Conservation (phyloP, 1,140 invertebrate species). For the Calephelis virginiensis region DNA sequence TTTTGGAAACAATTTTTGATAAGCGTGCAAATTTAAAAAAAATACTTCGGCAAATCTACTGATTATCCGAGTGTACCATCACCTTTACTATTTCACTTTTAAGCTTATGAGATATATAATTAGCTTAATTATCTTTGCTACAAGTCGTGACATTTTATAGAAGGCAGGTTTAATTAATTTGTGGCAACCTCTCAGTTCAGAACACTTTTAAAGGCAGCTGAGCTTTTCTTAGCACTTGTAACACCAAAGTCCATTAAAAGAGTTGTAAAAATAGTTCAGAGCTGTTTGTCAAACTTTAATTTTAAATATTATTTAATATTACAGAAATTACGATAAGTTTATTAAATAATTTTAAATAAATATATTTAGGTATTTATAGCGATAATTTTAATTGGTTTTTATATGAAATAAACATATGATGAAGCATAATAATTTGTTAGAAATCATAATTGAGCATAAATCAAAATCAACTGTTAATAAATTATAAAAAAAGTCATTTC, state of each 20-base stretch:
- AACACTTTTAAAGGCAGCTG: conserved; percentile 3
- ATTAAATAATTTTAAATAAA: too few species aligned
- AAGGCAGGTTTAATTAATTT: conserved; percentile 15
- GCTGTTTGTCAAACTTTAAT: background rate
- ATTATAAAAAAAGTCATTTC: too few species aligned
- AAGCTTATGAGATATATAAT: conserved; percentile 13
- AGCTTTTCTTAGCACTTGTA: conserved; percentile 4
- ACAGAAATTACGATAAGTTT: too few species aligned
- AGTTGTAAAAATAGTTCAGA: background rate
- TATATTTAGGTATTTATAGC: too few species aligned
- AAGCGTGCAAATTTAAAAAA: too few species aligned
- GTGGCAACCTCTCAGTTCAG: conserved; percentile 1
- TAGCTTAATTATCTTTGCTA: conserved; percentile 3
- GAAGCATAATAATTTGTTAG: too few species aligned
- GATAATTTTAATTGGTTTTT: too few species aligned
- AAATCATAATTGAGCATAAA: too few species aligned
- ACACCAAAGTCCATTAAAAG: background rate
- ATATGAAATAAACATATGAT: too few species aligned
- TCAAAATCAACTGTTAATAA: too few species aligned
- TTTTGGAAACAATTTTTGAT: too few species aligned
- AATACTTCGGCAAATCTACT: too few species aligned
- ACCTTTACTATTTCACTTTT: conserved; percentile 2
- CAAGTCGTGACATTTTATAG: conserved; percentile 12
- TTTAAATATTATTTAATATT: background rate
- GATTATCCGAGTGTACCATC: background rate